These are phyloP conservation scores for Athene cunicularia DNA, from an alignment of 2,113 vertebrate genomes.

Conservation along the genomic window DNA sequence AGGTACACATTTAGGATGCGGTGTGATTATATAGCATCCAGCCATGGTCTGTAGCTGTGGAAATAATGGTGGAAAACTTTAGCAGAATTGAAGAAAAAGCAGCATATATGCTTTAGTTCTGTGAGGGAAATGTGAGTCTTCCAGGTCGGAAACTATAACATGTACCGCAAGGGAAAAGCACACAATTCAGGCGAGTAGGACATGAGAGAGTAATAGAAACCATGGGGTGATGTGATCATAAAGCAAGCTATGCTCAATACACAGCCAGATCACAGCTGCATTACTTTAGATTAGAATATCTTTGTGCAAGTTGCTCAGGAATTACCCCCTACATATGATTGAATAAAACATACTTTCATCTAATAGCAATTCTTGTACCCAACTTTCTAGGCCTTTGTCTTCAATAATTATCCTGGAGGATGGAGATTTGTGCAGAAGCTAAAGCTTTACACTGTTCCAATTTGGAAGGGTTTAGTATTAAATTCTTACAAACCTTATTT, in stretches of 20 bases:
- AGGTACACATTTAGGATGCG: neutral
- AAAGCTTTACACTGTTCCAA: neutral
- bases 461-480: neutral
- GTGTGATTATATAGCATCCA: neutral
- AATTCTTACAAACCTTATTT: neutral
- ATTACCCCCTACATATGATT: neutral
- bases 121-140: neutral
- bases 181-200: neutral
- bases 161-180: neutral
- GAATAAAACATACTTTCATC: neutral
- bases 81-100: neutral
- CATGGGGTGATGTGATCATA: neutral
- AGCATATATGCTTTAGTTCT: neutral
- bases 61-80: neutral
- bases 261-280: neutral
- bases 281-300: neutral
- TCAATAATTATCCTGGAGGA: neutral
- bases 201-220: neutral
- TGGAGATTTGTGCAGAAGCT: neutral
- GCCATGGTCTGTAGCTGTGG: neutral
- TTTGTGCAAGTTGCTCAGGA: neutral
- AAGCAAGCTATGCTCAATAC: neutral
- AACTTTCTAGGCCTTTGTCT: neutral
- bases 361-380: neutral
- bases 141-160: fast-evolving